Base-by-base conservation (phyloP, 2,888 invertebrate genomes). In the Mermis nigrescens region DNA sequence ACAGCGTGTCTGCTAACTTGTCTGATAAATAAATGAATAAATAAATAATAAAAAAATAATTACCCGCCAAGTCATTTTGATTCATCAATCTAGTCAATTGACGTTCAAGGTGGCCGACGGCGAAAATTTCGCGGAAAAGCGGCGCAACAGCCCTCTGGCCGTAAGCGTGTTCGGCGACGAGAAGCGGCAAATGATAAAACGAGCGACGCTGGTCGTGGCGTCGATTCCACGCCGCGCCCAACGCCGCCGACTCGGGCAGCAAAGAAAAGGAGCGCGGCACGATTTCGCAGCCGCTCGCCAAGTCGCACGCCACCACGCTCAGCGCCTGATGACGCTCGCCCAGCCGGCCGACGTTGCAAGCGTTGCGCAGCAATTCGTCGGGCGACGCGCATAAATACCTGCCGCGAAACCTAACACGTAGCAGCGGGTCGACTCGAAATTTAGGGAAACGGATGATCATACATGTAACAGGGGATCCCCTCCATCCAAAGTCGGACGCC, bases 281-380 rank as follows among this genome's bases (percentile, higher is more conserved):
- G 22, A 68, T 68, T 60, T 69, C 69, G 57, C 67, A 67, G 32
- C 69, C 69, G 1, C 66, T 68, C 26, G 68, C 67, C 27, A 68
- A 58, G 48, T 69, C 69, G 54, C 69, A 69, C 22, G 67, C 64
- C 66, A 68, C 68, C 2, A 53, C 54, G 29, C 29, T 29, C 54
- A 53, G 22, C 54, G 54, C 54, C 12, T 31, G 29, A 48, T 24
- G 60, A 53, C 60, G 46, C 54, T 64, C 66, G 27, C 64, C 63
- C 19, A 68, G 62, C 32, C 67, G 66, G 1, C 65, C 65, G 15
- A 66, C 66, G 1, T 67, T 60, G 2, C 66, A 59, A 7, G 68
- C 67, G 45, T 68, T 67, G 46, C 66, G 65, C 2, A 68, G 66
- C 4, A 66, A 66, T 4, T 67, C 67, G 31, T 68, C 68, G 1